Evolutionary conservation across 2,888 invertebrate species (phyloP), one percentile per base, ranked within the genome.

Genomic region (Metallyticus violacea): DNA sequence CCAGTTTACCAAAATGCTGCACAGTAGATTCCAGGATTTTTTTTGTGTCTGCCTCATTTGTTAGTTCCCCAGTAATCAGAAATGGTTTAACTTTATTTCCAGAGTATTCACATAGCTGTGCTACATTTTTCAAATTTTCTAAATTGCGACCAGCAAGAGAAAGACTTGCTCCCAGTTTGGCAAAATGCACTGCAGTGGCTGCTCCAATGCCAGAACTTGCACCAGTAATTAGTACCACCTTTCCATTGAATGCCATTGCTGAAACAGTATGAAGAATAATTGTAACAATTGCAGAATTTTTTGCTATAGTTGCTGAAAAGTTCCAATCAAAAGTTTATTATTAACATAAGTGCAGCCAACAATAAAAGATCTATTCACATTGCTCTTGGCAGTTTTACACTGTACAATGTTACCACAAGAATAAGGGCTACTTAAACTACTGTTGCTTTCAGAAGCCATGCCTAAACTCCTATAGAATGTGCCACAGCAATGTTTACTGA

Each of bases 191-290:
- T 0, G 97, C 97, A 7, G 97, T 96, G 7, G 96, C 96, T 79
- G 96, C 95, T 5, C 97, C 97, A 88, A 97, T 97, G 6, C 97
- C 97, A 26, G 97, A 97, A 91, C 97, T 97, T 0, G 97, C 97
- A 85, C 97, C 97, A 80, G 96, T 96, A 88, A 96, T 94, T 85
- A 96, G 92, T 9, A 96, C 94, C 5, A 96, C 95, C 94, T 96
- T 96, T 77, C 95, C 96, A 79, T 93, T 92, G 90, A 96, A 95
- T 91, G 93, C 92, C 94, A 94, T 94, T 77, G 88, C 85, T 83
- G 29, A 26, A 81, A 62, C n/a, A n/a, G n/a, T n/a, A n/a, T n/a
- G n/a, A n/a, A n/a, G n/a, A n/a, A n/a, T n/a, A n/a, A n/a, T n/a
- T n/a, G n/a, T n/a, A n/a, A n/a, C n/a, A n/a, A n/a, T n/a, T n/a